These are phyloP conservation scores for Helleia helle DNA, from an alignment of 2,888 invertebrate genomes.

Conservation along the genomic window DNA sequence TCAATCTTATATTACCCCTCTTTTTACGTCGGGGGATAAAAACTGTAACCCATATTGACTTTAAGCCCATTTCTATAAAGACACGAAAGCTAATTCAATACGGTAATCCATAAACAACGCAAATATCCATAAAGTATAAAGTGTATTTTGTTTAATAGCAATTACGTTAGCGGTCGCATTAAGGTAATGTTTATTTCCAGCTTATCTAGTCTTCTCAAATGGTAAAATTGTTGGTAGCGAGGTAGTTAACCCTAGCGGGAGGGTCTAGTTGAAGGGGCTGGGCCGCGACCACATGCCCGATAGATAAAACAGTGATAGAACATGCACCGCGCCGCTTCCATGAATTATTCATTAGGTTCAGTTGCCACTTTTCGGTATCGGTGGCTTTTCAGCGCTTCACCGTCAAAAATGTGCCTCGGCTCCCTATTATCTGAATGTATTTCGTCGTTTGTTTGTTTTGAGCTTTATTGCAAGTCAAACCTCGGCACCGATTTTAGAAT, in stretches of 20 bases:
- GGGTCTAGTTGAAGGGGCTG: slow-evolving; percentile 32
- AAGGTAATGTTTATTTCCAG: slow-evolving; percentile 62
- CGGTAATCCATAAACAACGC: background rate
- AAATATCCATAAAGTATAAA: slow-evolving; percentile 26
- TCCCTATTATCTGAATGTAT: slow-evolving; percentile 52
- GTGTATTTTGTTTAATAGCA: slow-evolving; percentile 39
- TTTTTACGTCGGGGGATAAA: too few species aligned
- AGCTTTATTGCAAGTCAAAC: slow-evolving; percentile 4
- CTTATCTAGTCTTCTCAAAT: slow-evolving; percentile 67
- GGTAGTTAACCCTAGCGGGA: slow-evolving; percentile 67
- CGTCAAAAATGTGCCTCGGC: slow-evolving; percentile 67
- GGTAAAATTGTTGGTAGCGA: slow-evolving; percentile 64
- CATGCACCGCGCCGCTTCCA: slow-evolving; percentile 70
- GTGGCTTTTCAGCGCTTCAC: slow-evolving; percentile 70
- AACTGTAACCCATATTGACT: too few species aligned
- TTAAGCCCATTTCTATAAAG: too few species aligned
- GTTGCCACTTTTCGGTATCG: slow-evolving; percentile 74
- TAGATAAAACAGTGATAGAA: slow-evolving; percentile 76
- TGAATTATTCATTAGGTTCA: slow-evolving; percentile 75
- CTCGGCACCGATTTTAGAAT: background rate
- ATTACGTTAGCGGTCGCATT: slow-evolving; percentile 51
- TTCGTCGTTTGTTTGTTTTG: slow-evolving; percentile 29
- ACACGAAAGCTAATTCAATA: too few species aligned
- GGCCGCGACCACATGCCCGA: slow-evolving; percentile 47
- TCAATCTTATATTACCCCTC: too few species aligned